A percentile compares a stretch with the other conserved stretches of the same genome.
Conservation (phyloP, 1,140 invertebrate species). For the Brachionus rubens region DNA sequence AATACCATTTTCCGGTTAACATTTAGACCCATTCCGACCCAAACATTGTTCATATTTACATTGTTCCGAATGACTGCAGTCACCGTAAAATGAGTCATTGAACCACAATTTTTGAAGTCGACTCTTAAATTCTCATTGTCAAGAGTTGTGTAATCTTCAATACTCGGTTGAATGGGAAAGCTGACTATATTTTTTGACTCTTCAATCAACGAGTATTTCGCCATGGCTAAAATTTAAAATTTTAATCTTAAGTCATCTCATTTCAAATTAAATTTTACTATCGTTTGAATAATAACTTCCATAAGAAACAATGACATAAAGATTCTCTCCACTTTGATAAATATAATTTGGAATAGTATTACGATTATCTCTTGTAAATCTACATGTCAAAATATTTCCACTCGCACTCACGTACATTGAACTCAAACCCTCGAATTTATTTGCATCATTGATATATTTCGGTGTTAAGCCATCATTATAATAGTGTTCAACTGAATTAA, state of each 20-base stretch:
- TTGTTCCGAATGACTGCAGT: background rate
- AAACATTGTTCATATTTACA: background rate
- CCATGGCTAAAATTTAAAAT: background rate
- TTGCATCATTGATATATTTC: background rate
- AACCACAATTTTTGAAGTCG: background rate
- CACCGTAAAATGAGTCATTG: background rate
- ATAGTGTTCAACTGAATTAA: background rate
- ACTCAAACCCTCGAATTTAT: background rate
- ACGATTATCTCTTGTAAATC: background rate
- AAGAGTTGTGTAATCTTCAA: background rate
- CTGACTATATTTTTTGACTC: background rate
- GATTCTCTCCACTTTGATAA: constrained; percentile 1
- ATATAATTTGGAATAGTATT: background rate
- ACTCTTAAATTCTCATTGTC: background rate
- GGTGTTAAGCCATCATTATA: background rate
- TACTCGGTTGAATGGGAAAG: background rate
- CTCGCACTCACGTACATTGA: background rate
- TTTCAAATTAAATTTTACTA: no score
- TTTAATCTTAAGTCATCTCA: no score
- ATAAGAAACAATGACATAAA: background rate
- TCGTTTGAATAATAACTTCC: background rate
- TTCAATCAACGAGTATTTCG: background rate
- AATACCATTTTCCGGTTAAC: background rate
- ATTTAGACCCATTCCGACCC: background rate
- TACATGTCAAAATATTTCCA: background rate